Evolutionary conservation across 1,140 invertebrate species (phyloP).

Genomic region (Apis florea): DNA sequence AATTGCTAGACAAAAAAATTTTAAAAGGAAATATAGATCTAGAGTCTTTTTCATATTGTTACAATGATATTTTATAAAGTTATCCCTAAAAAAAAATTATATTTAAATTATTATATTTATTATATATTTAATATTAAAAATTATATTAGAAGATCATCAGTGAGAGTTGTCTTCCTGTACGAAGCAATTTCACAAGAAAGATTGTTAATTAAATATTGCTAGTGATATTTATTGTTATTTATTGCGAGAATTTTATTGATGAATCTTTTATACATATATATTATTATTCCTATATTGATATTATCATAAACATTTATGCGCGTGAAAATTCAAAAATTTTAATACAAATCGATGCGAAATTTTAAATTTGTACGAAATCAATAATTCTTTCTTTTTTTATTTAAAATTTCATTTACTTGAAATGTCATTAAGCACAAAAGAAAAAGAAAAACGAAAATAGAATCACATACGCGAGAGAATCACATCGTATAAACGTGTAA

Average conservation of each 20-base stretch:
- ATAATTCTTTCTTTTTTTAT: not conserved
- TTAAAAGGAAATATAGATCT: not conserved
- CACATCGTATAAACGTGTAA: not conserved
- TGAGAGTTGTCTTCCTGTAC: constrained; percentile 9
- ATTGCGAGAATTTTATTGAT: constrained; percentile 26
- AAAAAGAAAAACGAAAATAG: not conserved
- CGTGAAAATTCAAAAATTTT: not conserved
- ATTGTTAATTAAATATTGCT: constrained; percentile 17
- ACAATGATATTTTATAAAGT: not conserved
- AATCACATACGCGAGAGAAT: not conserved
- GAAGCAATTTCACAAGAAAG: constrained; percentile 16
- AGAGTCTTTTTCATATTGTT: not conserved
- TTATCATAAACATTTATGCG: not conserved
- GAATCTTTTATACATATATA: not conserved
- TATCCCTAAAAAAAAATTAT: not conserved
- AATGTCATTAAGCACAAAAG: not conserved
- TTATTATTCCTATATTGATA: not conserved
- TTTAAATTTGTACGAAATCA: not conserved
- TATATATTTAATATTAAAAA: no score
- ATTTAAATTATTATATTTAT: no score
- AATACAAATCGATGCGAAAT: not conserved
- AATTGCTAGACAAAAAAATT: constrained; percentile 3
- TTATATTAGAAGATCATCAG: not conserved
- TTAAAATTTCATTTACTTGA: constrained; percentile 2
- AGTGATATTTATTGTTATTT: constrained; percentile 24